phyloP scores from a whole-genome alignment of 2,888 invertebrate genomes.

The Heliconius cydno region DNA sequence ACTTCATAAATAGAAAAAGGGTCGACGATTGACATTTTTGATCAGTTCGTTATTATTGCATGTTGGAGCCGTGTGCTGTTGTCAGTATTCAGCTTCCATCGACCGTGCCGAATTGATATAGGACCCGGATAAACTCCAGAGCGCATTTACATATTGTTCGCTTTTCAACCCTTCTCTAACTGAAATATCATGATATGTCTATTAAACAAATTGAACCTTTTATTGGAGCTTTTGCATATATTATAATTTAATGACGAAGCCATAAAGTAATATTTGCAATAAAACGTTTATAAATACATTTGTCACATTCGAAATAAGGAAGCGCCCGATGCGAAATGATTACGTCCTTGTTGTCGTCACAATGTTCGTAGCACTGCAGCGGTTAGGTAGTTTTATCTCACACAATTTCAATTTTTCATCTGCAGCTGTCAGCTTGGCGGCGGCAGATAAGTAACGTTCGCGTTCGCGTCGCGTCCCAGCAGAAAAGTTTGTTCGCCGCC shows the following conservation, averaged over 20 bases:
- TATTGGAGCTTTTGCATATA: background rate
- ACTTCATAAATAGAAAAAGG: constrained; percentile 64
- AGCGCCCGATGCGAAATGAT: constrained; percentile 54
- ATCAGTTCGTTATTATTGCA: constrained; percentile 72
- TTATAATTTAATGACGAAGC: background rate
- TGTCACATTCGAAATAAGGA: constrained; percentile 50
- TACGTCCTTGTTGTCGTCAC: constrained; percentile 60
- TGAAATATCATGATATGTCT: constrained; percentile 34
- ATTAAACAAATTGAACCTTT: constrained; percentile 30
- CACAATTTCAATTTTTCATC: constrained; percentile 84
- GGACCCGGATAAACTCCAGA: constrained; percentile 61
- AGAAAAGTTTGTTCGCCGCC: constrained; percentile 77
- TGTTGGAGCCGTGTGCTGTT: constrained; percentile 64
- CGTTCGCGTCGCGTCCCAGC: constrained; percentile 72
- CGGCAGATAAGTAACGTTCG: constrained; percentile 80
- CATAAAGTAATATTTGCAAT: constrained; percentile 1
- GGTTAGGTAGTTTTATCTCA: constrained; percentile 83
- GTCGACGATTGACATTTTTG: constrained; percentile 58
- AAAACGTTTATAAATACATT: constrained; percentile 43
- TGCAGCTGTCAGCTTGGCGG: constrained; percentile 81
- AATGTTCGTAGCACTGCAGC: constrained; percentile 74
- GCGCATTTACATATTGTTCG: constrained; percentile 70
- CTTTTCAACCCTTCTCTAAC: constrained; percentile 53
- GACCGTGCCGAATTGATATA: constrained; percentile 67
- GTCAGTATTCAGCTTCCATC: constrained; percentile 68